Conservation (phyloP, 2,888 invertebrate genomes). For the Cerastis rubricosa region DNA sequence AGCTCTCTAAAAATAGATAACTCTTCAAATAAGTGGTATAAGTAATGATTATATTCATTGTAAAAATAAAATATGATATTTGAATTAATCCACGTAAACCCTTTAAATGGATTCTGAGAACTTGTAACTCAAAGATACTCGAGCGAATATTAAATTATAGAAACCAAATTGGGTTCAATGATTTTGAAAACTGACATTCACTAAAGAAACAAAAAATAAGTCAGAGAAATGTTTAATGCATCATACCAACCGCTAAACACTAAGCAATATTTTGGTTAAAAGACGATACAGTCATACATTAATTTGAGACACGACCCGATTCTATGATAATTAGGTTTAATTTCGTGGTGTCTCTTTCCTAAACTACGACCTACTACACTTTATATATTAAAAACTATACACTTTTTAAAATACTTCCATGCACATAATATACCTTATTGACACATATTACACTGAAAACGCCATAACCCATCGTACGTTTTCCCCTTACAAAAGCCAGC, state of each 20-base stretch:
- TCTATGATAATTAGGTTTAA: too few relatives aligned
- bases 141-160: not conserved
- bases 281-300: not conserved
- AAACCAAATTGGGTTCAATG: not conserved
- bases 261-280: not conserved
- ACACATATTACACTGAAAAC: not conserved
- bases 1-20: not conserved
- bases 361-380: not conserved
- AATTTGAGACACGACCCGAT: not conserved
- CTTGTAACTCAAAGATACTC: not conserved
- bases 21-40: not conserved
- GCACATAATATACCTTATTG: not conserved
- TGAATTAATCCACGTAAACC: not conserved
- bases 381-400: too few relatives aligned
- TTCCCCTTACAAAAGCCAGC: constrained; percentile 1
- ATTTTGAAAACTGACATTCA: not conserved
- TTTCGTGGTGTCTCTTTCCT: not conserved
- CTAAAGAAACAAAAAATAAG: not conserved
- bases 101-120: constrained; percentile 15
- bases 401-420: not conserved
- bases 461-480: not conserved
- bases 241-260: not conserved
- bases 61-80: constrained; percentile 8
- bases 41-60: not conserved
- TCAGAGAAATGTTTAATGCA: not conserved